Conservation (phyloP, 1,140 invertebrate genomes). For the Bicyclus anynana region DNA sequence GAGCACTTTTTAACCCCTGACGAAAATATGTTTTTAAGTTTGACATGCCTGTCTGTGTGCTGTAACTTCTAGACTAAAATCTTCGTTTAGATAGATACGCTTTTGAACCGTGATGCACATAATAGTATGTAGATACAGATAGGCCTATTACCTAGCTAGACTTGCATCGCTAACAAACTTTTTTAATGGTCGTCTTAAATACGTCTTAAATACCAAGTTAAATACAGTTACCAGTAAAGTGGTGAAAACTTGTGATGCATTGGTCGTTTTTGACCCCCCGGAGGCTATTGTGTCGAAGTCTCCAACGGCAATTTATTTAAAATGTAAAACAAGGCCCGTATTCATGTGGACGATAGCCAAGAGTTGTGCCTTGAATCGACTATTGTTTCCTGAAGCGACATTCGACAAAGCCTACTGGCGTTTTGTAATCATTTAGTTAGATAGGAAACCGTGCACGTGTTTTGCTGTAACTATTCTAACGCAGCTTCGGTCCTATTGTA, state of each 20-base stretch:
- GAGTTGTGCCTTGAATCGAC: constrained; percentile 38
- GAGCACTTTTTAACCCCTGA: no score
- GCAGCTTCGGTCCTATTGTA: not conserved
- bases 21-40: no score
- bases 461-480: not conserved
- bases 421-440: not conserved
- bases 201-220: not conserved
- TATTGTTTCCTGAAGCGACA: constrained; percentile 42
- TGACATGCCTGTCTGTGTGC: no score
- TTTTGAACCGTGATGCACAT: no score
- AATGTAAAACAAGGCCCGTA: constrained; percentile 46
- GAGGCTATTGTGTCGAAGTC: constrained; percentile 34
- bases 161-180: not conserved
- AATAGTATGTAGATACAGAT: no score
- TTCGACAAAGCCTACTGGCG: constrained; percentile 7
- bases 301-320: constrained; percentile 56
- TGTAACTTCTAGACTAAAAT: no score
- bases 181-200: not conserved
- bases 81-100: no score
- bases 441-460: not conserved
- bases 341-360: constrained; percentile 32
- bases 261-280: constrained; percentile 37
- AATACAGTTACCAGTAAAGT: constrained; percentile 12
- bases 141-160: no score
- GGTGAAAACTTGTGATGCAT: constrained; percentile 41